phyloP scores from a whole-genome alignment of 2,113 vertebrate species.

The Odobenus rosmarus region DNA sequence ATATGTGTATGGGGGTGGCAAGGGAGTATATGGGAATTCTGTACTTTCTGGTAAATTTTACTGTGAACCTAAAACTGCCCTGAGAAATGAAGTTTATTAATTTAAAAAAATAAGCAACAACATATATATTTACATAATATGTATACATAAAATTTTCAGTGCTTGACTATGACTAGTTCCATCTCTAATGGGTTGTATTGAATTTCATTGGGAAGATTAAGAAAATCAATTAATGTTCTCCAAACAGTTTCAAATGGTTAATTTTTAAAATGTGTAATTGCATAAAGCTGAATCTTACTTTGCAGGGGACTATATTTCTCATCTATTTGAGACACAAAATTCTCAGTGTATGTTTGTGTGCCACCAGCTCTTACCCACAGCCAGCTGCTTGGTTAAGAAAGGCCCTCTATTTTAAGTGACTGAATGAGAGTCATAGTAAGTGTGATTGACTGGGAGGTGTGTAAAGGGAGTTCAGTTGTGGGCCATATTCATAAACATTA shows the following conservation, averaged over 20 bases:
- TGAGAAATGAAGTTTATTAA: neutral
- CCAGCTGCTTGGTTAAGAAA: neutral
- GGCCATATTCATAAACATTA: too few species aligned
- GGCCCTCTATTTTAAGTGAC: neutral
- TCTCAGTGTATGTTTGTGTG: neutral
- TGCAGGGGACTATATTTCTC: neutral
- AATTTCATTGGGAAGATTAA: conserved; percentile 55
- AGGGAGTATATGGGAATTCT: neutral
- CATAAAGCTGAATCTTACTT: neutral
- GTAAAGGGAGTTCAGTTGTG: neutral
- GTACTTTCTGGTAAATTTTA: neutral
- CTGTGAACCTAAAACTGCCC: neutral
- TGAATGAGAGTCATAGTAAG: neutral
- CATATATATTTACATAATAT: neutral
- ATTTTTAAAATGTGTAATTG: neutral
- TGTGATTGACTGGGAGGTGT: neutral
- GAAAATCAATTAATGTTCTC: neutral
- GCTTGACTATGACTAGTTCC: neutral
- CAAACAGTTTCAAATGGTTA: conserved; percentile 27
- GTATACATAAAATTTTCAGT: neutral
- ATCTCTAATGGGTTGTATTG: neutral
- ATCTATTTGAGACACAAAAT: neutral
- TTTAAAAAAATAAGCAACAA: neutral
- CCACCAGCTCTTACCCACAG: neutral
- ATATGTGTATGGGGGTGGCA: rapidly evolving